These are phyloP conservation scores for Eupithecia dodoneata DNA, from an alignment of 2,888 invertebrate species.

Conservation along the genomic window DNA sequence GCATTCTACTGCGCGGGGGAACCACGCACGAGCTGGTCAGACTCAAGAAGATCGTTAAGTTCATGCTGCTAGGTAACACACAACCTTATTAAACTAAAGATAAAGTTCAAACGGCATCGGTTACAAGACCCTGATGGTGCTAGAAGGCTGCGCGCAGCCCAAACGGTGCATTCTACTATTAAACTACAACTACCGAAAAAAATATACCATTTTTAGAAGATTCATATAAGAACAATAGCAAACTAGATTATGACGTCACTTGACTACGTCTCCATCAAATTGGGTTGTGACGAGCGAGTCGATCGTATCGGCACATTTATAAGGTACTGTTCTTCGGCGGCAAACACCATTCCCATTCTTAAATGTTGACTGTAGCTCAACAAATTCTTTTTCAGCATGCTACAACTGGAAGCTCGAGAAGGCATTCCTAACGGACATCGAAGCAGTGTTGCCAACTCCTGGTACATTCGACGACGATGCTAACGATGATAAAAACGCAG, in stretches of 20 bases:
- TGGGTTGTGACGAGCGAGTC: too few relatives aligned
- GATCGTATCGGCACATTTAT: too few relatives aligned
- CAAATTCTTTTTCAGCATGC: slow-evolving; percentile 74
- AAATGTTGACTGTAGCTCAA: not conserved
- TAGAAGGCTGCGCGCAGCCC: too few relatives aligned
- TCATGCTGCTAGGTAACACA: slow-evolving; percentile 86
- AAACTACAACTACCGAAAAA: too few relatives aligned
- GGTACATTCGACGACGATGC: slow-evolving; percentile 71
- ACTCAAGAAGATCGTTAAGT: slow-evolving; percentile 92
- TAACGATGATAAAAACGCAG: slow-evolving; percentile 40
- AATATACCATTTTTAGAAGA: too few relatives aligned
- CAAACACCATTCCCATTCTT: not conserved
- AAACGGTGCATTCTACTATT: too few relatives aligned
- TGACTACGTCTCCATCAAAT: too few relatives aligned
- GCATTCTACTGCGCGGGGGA: slow-evolving; percentile 93
- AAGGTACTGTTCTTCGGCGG: too few relatives aligned
- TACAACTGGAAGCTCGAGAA: slow-evolving; percentile 97
- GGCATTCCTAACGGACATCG: slow-evolving; percentile 95
- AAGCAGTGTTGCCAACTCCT: slow-evolving; percentile 74
- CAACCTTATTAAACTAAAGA: not conserved
- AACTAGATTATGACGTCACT: too few relatives aligned
- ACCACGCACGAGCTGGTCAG: slow-evolving; percentile 88
- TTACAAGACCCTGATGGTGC: too few relatives aligned
- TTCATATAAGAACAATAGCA: too few relatives aligned
- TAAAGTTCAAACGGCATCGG: not conserved